Evolutionary conservation across 2,113 vertebrate species (phyloP).

Genomic region (Xyliphius kryptos): DNA sequence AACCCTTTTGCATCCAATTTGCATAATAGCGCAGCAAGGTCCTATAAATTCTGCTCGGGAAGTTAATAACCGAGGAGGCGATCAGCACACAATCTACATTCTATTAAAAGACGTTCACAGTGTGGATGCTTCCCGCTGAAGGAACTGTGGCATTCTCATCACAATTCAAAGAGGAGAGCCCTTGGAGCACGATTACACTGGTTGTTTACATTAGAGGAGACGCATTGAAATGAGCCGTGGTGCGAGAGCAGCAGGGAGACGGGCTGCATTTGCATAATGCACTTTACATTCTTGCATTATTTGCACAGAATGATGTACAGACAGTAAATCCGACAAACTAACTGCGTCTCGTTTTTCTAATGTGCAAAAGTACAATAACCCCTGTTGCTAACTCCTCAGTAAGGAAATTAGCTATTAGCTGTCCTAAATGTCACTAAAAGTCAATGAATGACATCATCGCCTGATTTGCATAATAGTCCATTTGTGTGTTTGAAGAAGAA

Average conservation of each 20-base stretch:
- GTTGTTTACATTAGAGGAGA: constrained; percentile 32
- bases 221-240: constrained; percentile 23
- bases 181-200: constrained; percentile 27
- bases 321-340: not conserved
- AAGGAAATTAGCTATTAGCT: too few relatives aligned
- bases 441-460: too few relatives aligned
- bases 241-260: constrained; percentile 6
- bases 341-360: not conserved
- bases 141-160: not conserved
- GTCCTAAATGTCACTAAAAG: too few relatives aligned
- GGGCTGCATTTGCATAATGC: constrained; percentile 26
- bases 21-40: constrained; percentile 1
- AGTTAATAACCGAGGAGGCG: not conserved
- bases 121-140: not conserved
- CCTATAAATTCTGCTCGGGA: not conserved
- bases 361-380: not conserved
- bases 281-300: not conserved
- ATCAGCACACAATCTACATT: not conserved
- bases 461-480: too few relatives aligned
- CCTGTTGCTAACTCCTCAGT: too few relatives aligned
- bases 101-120: not conserved
- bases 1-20: not conserved
- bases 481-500: too few relatives aligned
- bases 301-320: not conserved
- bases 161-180: constrained; percentile 10